phyloP scores from a whole-genome alignment of 2,113 vertebrate genomes.

The Hippolais icterina region DNA sequence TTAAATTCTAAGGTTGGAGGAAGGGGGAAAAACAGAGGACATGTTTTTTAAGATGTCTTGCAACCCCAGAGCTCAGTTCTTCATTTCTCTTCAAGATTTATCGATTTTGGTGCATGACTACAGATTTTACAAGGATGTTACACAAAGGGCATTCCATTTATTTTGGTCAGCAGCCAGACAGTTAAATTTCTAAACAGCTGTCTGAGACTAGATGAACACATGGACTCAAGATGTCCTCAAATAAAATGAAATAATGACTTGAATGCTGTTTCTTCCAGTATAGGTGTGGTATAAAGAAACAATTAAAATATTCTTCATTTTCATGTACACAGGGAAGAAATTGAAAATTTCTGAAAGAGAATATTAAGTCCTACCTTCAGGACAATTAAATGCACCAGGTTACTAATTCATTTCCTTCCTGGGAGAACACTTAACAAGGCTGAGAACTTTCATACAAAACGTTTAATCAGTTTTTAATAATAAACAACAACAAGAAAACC shows the following conservation, averaged over 20 bases:
- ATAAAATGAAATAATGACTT: not conserved
- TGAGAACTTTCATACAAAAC: not conserved
- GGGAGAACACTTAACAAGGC: not conserved
- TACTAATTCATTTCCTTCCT: not conserved
- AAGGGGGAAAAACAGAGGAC: not conserved
- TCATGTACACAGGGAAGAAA: not conserved
- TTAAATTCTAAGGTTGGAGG: conserved; percentile 8
- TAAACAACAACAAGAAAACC: not conserved
- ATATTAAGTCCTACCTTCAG: not conserved
- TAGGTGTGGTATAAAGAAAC: not conserved
- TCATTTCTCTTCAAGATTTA: conserved; percentile 44
- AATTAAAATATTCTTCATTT: not conserved
- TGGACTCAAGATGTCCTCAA: conserved; percentile 25
- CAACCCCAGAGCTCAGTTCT: not conserved
- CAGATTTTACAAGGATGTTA: conserved; percentile 25
- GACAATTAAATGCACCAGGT: not conserved
- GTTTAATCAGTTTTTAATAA: not conserved
- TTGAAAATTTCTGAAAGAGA: not conserved
- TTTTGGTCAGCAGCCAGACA: conserved; percentile 38
- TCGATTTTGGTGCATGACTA: not conserved
- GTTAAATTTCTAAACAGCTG: conserved; percentile 40
- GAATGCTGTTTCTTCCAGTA: not conserved
- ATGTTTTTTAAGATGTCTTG: not conserved
- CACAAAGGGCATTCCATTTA: conserved; percentile 35
- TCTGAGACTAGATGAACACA: conserved; percentile 27